phyloP scores from a whole-genome alignment of 2,113 vertebrate genomes.

The Oostethus manadensis region DNA sequence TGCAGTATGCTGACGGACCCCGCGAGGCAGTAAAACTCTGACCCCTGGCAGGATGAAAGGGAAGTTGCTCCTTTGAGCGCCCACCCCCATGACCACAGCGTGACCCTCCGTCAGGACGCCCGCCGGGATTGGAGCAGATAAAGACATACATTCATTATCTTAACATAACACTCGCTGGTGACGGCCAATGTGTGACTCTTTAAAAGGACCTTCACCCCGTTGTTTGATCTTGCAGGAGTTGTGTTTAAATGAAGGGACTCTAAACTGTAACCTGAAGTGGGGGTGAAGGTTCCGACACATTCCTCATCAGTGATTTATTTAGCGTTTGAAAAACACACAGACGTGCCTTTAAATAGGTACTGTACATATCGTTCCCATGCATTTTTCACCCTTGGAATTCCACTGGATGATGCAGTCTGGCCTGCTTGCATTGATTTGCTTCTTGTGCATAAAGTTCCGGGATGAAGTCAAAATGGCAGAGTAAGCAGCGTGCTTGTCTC shows the following conservation, averaged over 20 bases:
- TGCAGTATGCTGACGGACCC: constrained; percentile 34
- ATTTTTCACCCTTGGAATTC: too few relatives aligned
- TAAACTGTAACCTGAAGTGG: constrained; percentile 6
- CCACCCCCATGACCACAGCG: constrained; percentile 56
- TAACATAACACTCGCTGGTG: constrained; percentile 27
- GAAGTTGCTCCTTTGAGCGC: constrained; percentile 68
- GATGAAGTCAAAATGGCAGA: too few relatives aligned
- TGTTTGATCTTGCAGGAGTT: constrained; percentile 14
- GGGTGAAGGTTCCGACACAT: neutral
- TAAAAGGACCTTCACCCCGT: constrained; percentile 5
- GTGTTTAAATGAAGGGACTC: constrained; percentile 1
- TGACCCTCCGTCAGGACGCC: constrained; percentile 51
- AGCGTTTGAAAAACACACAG: neutral
- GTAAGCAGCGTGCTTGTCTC: too few relatives aligned
- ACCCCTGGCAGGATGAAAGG: constrained; percentile 72
- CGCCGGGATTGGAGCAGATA: constrained; percentile 47
- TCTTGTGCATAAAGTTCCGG: too few relatives aligned
- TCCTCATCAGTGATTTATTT: neutral
- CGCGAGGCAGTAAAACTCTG: constrained; percentile 61
- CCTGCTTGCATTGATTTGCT: too few relatives aligned
- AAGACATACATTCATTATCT: constrained; percentile 46
- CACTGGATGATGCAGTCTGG: too few relatives aligned
- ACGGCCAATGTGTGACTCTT: constrained; percentile 3
- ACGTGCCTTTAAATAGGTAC: neutral
- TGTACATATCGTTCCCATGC: too few relatives aligned